Evolutionary conservation across 2,888 invertebrate genomes (phyloP).

Genomic region (Oscheius sp.): DNA sequence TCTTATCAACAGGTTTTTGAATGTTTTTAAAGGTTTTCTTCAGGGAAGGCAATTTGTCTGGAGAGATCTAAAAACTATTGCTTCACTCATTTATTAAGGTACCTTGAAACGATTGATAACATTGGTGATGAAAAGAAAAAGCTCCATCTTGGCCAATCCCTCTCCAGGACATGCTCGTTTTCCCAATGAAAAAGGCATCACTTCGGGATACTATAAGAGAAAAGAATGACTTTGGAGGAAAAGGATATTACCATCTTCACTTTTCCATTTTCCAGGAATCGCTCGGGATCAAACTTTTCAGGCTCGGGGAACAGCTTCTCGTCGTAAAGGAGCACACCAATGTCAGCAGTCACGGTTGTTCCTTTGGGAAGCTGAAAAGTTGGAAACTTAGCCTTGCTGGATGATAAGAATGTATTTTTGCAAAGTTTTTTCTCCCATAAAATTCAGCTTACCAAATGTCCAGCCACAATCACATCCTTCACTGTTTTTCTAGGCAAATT

Average conservation of each 20-base stretch:
- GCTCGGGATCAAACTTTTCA: slow-evolving; percentile 13
- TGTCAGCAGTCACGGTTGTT: slow-evolving; percentile 4
- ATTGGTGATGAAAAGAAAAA: slow-evolving; percentile 34
- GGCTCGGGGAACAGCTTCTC: slow-evolving; percentile 11
- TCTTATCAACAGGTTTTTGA: neutral
- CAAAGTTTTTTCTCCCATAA: neutral
- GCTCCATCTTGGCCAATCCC: slow-evolving; percentile 38
- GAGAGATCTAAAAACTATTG: slow-evolving; percentile 14
- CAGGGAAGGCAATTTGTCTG: slow-evolving; percentile 17
- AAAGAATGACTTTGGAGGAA: slow-evolving; percentile 27
- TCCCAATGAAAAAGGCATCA: slow-evolving; percentile 37
- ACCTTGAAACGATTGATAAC: slow-evolving; percentile 36
- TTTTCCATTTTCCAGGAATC: slow-evolving; percentile 16
- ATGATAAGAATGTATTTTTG: too few species aligned
- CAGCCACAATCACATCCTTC: slow-evolving; percentile 33
- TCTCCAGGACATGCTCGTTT: slow-evolving; percentile 36
- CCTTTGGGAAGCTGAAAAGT: slow-evolving; percentile 8
- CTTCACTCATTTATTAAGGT: neutral
- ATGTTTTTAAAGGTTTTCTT: slow-evolving; percentile 22
- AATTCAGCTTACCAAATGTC: slow-evolving; percentile 10
- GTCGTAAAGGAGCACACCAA: slow-evolving; percentile 4
- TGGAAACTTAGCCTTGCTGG: neutral
- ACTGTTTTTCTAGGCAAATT: slow-evolving; percentile 41
- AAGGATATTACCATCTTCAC: slow-evolving; percentile 18
- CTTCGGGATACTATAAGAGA: slow-evolving; percentile 28